Evolutionary conservation across 2,113 vertebrate genomes (phyloP), one percentile per base, ranked within the genome.

Genomic region (Ophthalmolycus amberensis): DNA sequence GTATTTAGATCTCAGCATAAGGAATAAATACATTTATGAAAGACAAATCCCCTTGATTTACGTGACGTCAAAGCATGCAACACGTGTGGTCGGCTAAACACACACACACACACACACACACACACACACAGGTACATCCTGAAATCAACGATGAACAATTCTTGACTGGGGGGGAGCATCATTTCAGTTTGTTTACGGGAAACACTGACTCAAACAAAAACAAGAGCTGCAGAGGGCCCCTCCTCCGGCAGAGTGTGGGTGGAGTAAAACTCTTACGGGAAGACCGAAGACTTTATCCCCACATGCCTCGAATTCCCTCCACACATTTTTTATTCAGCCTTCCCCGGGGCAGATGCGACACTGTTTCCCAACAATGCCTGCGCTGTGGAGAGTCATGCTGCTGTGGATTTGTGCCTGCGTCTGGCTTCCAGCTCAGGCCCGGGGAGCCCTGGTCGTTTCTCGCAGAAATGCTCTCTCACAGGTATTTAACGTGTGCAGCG

Each of bases 401-500:
- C 62, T 89, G 56, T 82, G 74, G 85, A 14, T 74, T 37, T 92
- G 84, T n/a, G 22, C 86, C 40, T 81, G 59, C 67, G 40, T 86
- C 65, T 67, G 70, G 54, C 34, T 87, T 60, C 75, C 83, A 32
- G 72, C 66, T 58, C 81, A 75, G 54, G 75, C 5, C 15, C 42
- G 37, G 18, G 88, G 85, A 64, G 80, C 76, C 58, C 62, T 90
- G 65, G 42, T 89, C 9, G 11, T 88, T 80, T 88, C 86, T 54
- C 66, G 40, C 34, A 82, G 81, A 37, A 59, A 79, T 76, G 80
- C 62, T 44, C 62, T 32, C 8, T 14, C 56, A 38, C 56, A 88
- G 94, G 94, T 95, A 92, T 75, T 81, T 58, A 37, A 63, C 20
- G 8, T 22, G 6, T 63, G 12, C 3, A n/a, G 29, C 15, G 12